Base-by-base conservation (phyloP, 2,113 vertebrate species). In the Glaucomys volans region DNA sequence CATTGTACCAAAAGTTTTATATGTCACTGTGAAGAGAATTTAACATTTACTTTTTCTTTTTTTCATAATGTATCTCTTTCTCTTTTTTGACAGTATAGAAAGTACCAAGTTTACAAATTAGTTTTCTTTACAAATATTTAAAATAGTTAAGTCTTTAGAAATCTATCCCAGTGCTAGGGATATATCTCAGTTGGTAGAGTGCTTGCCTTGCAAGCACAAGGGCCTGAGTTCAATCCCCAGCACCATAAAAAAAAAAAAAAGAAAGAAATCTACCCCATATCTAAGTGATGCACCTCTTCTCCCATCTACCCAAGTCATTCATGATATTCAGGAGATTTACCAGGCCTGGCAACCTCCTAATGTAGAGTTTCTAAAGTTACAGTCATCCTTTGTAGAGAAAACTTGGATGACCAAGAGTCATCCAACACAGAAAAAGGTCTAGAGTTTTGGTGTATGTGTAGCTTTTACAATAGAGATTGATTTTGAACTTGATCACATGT, bases 21-120 rank as follows among this genome's bases (percentile, higher is more conserved):
- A 82, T 95, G 67, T 88, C 26, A 84, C 47, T 75, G 17, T 93
- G 40, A 75, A 93, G 82, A 97, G 62, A 93, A 67, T 91, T 62
- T 90, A 71, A 66, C 10, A 32, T 66, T 96, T 59, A 40, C n/a
- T 89, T 85, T 87, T 91, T 69, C 67, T 87, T 24, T 94, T 91
- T 26, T 77, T 90, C 28, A n/a, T 86, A n/a, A 81, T 94, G 66
- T 81, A 17, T 66, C 11, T 14, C 37, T 28, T 16, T 37, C 16
- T 52, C 42, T 24, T 30, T 92, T 32, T 79, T 79, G 79, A 47
- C 37, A 37, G 24, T 75, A 54, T 91, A 69, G 64, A 84, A 89
- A 85, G 40, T 76, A 91, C 47, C 47, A 17, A 79, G 57, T 80
- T 92, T 92, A 71, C 74, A 86, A 40, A 76, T 64, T 28, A 81